Evolutionary conservation across 2,888 invertebrate species (phyloP).

Genomic region (Eupelmus urozonus): DNA sequence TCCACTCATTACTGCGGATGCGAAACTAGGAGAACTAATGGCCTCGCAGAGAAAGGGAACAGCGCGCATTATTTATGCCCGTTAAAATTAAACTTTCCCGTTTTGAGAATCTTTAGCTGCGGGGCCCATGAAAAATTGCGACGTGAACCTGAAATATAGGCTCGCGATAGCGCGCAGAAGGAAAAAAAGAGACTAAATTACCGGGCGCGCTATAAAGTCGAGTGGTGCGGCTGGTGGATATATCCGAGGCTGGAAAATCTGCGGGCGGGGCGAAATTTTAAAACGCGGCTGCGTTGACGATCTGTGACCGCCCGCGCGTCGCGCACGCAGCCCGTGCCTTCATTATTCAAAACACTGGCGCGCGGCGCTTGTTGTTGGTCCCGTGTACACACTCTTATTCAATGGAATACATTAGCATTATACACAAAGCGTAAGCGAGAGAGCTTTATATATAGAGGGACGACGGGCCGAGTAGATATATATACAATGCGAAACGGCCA

Average conservation of each 20-base stretch:
- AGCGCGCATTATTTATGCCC: background rate
- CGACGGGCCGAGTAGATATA: too few relatives aligned
- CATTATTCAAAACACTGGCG: slow-evolving; percentile 70
- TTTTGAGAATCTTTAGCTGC: background rate
- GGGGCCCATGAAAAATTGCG: background rate
- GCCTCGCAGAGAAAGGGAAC: background rate
- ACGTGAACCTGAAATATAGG: too few relatives aligned
- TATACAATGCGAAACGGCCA: too few relatives aligned
- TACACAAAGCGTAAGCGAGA: background rate
- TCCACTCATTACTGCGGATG: slow-evolving; percentile 6
- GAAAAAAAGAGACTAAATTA: background rate
- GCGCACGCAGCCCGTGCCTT: slow-evolving; percentile 54
- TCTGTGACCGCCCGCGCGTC: background rate
- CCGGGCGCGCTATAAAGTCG: too few relatives aligned
- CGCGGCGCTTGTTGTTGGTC: slow-evolving; percentile 65
- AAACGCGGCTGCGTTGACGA: background rate
- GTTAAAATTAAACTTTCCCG: slow-evolving; percentile 3
- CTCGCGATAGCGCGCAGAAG: too few relatives aligned
- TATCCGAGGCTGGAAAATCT: background rate
- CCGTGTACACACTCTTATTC: slow-evolving; percentile 63
- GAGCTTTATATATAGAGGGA: background rate
- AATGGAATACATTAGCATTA: slow-evolving; percentile 69
- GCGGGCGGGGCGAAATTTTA: background rate
- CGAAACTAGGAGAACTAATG: slow-evolving; percentile 6
- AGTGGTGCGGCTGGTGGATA: too few relatives aligned